Evolutionary conservation across 2,888 invertebrate species (phyloP).

Genomic region (Lasioglossum lativentre): DNA sequence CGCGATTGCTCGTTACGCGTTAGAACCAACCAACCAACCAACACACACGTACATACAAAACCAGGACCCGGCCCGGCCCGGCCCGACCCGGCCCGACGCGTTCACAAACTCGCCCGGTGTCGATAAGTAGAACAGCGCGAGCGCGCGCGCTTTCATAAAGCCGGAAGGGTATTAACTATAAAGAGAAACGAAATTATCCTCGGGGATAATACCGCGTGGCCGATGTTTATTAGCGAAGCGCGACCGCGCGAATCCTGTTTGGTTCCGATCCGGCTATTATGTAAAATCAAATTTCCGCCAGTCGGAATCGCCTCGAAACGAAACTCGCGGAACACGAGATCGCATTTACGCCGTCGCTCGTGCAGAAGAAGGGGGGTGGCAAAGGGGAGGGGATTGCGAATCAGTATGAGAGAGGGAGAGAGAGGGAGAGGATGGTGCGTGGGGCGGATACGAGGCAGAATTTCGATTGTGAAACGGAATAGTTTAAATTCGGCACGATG

Average conservation of each 20-base stretch:
- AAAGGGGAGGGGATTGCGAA: neutral
- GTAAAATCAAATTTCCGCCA: slow-evolving; percentile 57
- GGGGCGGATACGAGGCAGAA: slow-evolving; percentile 42
- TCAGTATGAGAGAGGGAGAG: neutral
- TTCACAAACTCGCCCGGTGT: neutral
- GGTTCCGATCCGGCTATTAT: slow-evolving; percentile 32
- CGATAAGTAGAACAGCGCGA: neutral
- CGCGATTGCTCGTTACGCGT: slow-evolving; percentile 9
- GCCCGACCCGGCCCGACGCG: neutral
- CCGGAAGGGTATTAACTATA: slow-evolving; percentile 11
- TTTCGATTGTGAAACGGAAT: slow-evolving; percentile 65
- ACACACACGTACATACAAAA: neutral
- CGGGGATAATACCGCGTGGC: neutral
- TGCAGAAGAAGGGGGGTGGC: neutral
- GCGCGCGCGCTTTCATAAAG: neutral
- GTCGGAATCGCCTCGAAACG: slow-evolving; percentile 60
- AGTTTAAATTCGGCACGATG: slow-evolving; percentile 58
- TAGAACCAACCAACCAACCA: neutral
- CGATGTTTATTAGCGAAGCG: neutral
- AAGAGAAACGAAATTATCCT: slow-evolving; percentile 10
- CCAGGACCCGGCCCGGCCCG: neutral
- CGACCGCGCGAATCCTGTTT: slow-evolving; percentile 16
- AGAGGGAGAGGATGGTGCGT: neutral
- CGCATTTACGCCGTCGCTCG: slow-evolving; percentile 54
- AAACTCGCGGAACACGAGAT: slow-evolving; percentile 62